Conservation (phyloP, 1,140 invertebrate genomes). For the Chlorops oryzae region DNA sequence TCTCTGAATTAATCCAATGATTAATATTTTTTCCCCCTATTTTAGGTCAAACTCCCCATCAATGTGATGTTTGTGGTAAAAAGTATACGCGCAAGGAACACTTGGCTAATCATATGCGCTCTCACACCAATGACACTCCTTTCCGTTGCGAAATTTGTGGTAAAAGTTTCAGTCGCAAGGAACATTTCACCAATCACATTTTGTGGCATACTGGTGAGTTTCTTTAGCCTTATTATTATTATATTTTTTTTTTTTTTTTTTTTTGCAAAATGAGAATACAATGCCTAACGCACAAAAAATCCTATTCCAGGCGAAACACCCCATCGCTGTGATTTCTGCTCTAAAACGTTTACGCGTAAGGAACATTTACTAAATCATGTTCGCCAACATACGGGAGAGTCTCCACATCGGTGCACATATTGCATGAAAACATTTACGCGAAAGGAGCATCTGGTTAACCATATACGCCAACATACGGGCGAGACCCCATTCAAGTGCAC, state of each 20-base stretch:
- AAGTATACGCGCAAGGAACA: conserved; percentile 82
- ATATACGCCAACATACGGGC: conserved; percentile 73
- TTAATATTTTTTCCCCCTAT: no score
- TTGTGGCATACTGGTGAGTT: conserved; percentile 69
- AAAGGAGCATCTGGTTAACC: conserved; percentile 75
- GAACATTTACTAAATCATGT: conserved; percentile 78
- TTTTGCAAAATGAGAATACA: conserved; percentile 14
- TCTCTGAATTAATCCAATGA: no score
- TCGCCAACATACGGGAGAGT: conserved; percentile 66
- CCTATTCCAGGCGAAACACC: conserved; percentile 64
- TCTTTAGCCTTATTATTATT: conserved; percentile 26
- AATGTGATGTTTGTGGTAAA: conserved; percentile 58
- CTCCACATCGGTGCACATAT: conserved; percentile 56
- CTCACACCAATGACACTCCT: conserved; percentile 72
- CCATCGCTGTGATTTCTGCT: conserved; percentile 77
- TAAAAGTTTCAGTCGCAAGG: conserved; percentile 80
- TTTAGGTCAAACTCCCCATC: conserved; percentile 47
- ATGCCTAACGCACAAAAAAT: not conserved
- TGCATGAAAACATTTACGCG: conserved; percentile 68
- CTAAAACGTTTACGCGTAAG: conserved; percentile 76
- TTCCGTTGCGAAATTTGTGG: conserved; percentile 77
- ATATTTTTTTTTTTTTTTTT: not conserved
- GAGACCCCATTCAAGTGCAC: conserved; percentile 81
- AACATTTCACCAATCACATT: conserved; percentile 80
- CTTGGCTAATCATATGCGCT: conserved; percentile 73